These are phyloP conservation scores for Chrysocyon brachyurus DNA, from an alignment of 2,797 vertebrate species.

Conservation along the genomic window DNA sequence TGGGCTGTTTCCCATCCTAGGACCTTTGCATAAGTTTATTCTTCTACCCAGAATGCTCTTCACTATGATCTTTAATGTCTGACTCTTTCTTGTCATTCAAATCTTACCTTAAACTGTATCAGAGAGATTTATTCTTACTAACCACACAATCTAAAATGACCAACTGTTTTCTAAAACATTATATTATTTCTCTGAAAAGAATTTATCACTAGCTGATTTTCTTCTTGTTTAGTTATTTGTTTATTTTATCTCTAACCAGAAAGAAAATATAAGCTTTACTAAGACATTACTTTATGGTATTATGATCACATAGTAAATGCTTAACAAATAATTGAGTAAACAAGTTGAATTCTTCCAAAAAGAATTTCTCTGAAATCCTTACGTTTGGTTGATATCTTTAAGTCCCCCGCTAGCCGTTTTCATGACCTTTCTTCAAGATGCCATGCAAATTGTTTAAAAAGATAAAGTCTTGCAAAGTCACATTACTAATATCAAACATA, in stretches of 20 bases:
- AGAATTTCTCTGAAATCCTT: neutral
- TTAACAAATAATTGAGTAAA: neutral
- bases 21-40: neutral
- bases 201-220: neutral
- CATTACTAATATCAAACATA: neutral
- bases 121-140: neutral
- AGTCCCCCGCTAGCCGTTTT: neutral
- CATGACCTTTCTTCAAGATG: neutral
- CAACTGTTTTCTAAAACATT: neutral
- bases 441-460: neutral
- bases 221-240: neutral
- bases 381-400: neutral
- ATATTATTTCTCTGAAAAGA: neutral
- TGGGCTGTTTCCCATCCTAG: neutral
- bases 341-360: neutral
- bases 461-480: neutral
- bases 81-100: neutral
- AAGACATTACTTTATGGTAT: neutral
- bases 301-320: neutral
- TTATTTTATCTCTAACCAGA: neutral
- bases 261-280: neutral
- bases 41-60: neutral
- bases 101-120: neutral
- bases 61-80: neutral
- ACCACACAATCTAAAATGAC: neutral